Conservation (phyloP, 2,113 vertebrate species). For the Chloropsis cyanopogon region DNA sequence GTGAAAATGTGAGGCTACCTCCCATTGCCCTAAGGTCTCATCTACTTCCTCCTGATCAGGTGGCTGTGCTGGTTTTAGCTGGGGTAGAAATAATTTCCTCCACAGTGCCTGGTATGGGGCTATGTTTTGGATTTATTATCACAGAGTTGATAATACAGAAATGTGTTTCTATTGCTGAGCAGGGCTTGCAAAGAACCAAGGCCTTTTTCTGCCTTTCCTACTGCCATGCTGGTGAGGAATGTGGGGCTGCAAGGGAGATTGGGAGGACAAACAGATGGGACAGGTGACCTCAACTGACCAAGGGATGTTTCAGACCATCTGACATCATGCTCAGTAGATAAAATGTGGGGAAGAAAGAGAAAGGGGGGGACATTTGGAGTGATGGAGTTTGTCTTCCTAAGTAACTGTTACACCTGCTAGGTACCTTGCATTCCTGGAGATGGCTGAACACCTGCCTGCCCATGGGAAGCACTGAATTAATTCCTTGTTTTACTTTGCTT, state of each 20-base stretch:
- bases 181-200: neutral
- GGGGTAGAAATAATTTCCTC: neutral
- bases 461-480: neutral
- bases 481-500: neutral
- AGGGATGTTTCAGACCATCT: neutral
- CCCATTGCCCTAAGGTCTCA: neutral
- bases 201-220: neutral
- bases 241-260: fast-evolving
- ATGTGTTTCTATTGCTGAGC: neutral
- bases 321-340: neutral
- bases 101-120: neutral
- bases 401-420: neutral
- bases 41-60: neutral
- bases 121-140: neutral
- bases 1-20: neutral
- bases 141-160: neutral
- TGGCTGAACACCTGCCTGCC: neutral
- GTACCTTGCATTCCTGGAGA: neutral
- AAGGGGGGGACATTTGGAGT: no score
- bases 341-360: neutral
- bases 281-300: neutral
- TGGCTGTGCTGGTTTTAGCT: neutral
- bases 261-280: neutral
- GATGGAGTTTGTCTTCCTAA: neutral
- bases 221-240: fast-evolving